phyloP scores from a whole-genome alignment of 2,113 vertebrate species.

The Trachemys scripta region DNA sequence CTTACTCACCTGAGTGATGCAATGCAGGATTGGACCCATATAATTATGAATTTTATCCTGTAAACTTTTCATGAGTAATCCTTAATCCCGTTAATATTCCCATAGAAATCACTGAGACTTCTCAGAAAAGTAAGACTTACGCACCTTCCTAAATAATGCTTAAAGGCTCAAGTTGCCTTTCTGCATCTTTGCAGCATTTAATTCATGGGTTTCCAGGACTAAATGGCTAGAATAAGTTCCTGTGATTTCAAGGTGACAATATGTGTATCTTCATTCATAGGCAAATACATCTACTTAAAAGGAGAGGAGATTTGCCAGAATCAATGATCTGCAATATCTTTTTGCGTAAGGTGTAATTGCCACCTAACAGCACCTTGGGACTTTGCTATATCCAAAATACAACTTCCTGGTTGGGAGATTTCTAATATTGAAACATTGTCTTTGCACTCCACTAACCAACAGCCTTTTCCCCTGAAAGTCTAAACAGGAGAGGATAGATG shows the following conservation, averaged over 20 bases:
- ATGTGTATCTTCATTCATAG: conserved; percentile 65
- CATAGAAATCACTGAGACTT: accelerated
- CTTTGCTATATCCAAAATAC: conserved; percentile 46
- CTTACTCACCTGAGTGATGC: neutral
- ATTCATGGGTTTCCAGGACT: conserved; percentile 42
- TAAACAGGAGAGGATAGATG: neutral
- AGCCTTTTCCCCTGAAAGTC: conserved; percentile 34
- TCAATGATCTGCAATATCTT: conserved; percentile 74
- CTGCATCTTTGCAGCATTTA: conserved; percentile 27
- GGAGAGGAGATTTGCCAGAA: conserved; percentile 71
- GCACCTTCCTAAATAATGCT: neutral
- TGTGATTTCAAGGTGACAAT: conserved; percentile 68
- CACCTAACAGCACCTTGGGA: conserved; percentile 44
- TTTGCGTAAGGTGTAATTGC: conserved; percentile 71
- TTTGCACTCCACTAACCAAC: conserved; percentile 5
- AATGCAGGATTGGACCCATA: neutral
- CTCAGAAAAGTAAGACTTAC: neutral
- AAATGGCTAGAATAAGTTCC: conserved; percentile 37
- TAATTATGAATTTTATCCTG: neutral
- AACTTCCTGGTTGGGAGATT: conserved; percentile 67
- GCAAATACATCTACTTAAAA: conserved; percentile 61
- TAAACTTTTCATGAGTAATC: neutral
- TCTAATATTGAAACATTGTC: conserved; percentile 47
- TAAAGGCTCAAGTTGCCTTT: conserved; percentile 6
- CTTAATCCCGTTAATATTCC: neutral